phyloP scores from a whole-genome alignment of 2,888 invertebrate species.

The Morpho deidamia region DNA sequence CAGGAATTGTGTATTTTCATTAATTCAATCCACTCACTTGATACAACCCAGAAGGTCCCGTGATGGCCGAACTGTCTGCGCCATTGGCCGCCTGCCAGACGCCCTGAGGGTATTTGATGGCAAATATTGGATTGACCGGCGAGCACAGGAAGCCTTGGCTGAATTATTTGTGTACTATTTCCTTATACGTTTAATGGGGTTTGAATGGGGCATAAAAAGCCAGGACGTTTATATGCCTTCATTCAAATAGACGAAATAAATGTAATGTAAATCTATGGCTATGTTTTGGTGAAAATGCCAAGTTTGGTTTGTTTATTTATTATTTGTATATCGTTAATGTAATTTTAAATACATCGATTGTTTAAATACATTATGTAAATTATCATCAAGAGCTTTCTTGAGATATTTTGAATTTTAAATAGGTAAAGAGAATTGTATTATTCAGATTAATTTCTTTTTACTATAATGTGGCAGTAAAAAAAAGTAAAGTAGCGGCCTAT shows the following conservation, averaged over 20 bases:
- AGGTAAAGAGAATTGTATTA: too few species aligned
- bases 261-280: not conserved
- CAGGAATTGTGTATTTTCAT: too few species aligned
- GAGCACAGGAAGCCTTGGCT: not conserved
- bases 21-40: too few species aligned
- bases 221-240: not conserved
- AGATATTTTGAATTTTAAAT: too few species aligned
- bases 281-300: not conserved
- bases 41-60: too few species aligned
- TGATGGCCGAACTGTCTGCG: not conserved
- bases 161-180: constrained; percentile 3
- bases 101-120: not conserved
- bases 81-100: not conserved
- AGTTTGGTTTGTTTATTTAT: not conserved
- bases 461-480: too few species aligned
- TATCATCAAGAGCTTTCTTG: too few species aligned
- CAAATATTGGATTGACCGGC: not conserved
- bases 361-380: too few species aligned
- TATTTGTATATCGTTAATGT: too few species aligned
- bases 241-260: not conserved
- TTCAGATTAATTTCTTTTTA: too few species aligned
- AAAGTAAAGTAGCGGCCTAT: too few species aligned
- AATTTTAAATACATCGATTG: too few species aligned
- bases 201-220: constrained; percentile 1
- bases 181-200: constrained; percentile 4